Percentiles rank a stretch among this genome's conserved stretches.
phyloP scores from a whole-genome alignment of 2,113 vertebrate genomes.

The Muntiacus muntjak region DNA sequence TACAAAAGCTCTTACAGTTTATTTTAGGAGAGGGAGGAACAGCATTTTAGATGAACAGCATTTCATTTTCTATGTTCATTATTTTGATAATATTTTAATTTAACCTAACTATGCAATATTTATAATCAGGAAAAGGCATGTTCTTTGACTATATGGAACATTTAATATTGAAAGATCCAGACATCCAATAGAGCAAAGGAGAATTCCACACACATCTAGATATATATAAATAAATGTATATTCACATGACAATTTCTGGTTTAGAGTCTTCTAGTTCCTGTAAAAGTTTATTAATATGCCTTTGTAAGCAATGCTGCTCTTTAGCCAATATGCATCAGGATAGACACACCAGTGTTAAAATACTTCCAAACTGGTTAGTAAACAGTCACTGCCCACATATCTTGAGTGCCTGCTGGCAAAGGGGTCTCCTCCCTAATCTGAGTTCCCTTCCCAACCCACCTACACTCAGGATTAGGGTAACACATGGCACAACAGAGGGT shows the following conservation, averaged over 20 bases:
- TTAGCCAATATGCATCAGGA: not conserved
- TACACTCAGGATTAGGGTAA: not conserved
- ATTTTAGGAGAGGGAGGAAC: not conserved
- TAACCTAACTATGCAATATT: not conserved
- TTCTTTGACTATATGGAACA: not conserved
- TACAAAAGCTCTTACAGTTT: not conserved
- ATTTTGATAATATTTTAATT: not conserved
- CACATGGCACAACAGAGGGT: not conserved
- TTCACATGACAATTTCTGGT: not conserved
- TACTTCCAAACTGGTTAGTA: not conserved
- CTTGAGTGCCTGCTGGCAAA: not conserved
- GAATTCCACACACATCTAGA: not conserved
- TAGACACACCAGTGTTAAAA: not conserved
- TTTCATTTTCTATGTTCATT: slow-evolving; percentile 17
- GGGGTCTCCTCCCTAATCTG: not conserved
- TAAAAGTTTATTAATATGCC: not conserved
- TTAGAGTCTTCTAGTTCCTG: not conserved
- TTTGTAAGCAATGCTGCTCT: not conserved
- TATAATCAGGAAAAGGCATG: slow-evolving; percentile 7
- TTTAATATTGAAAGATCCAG: not conserved
- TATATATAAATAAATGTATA: not conserved
- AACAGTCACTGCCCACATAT: not conserved
- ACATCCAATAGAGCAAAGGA: not conserved
- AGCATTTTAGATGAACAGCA: slow-evolving; percentile 1
- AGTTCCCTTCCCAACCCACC: not conserved